A percentile compares a stretch with the other conserved stretches of the same genome.
Evolutionary conservation across 1,140 invertebrate genomes (phyloP).

Genomic region (Caenorhabditis elegans): WBcel235 BX284604.4:6259501-6260000

Average conservation of each 20-base stretch:
- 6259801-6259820: neutral
- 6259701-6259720: neutral
- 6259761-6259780: neutral
- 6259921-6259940: slow-evolving; percentile 13
- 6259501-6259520: too few species aligned
- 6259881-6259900: too few species aligned
- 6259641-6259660: too few species aligned
- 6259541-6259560: too few species aligned
- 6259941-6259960: slow-evolving; percentile 22
- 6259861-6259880: neutral
- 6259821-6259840: neutral
- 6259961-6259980: too few species aligned
- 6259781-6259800: neutral
- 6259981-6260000: slow-evolving; percentile 16
- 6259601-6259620: too few species aligned
- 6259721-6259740: neutral
- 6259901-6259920: neutral
- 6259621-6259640: too few species aligned
- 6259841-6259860: neutral
- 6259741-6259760: slow-evolving; percentile 2
- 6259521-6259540: too few species aligned
- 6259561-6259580: too few species aligned
- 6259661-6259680: neutral
- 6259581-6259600: too few species aligned
- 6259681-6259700: neutral